Evolutionary conservation across 1,140 invertebrate species (phyloP).

Genomic region (Notospermus geniculatus): DNA sequence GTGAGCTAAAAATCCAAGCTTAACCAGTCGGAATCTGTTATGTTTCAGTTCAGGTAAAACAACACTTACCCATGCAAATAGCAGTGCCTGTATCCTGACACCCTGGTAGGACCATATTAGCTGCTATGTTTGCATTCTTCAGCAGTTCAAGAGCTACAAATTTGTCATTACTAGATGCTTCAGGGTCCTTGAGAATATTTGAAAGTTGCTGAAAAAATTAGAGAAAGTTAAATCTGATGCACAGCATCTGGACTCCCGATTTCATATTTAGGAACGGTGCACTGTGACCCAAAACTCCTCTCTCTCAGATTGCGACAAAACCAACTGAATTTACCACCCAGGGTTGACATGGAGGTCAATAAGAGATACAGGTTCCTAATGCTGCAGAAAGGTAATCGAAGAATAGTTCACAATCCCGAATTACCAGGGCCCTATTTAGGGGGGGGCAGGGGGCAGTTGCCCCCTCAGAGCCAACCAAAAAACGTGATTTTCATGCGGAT

Average conservation of each 20-base stretch:
- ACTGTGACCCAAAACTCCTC: neutral
- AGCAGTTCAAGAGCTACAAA: slow-evolving; percentile 57
- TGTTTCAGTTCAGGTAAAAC: no score
- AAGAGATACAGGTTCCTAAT: neutral
- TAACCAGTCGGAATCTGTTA: no score
- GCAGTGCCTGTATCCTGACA: slow-evolving; percentile 58
- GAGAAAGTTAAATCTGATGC: neutral
- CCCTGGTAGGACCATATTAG: slow-evolving; percentile 54
- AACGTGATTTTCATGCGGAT: no score
- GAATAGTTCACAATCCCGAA: no score
- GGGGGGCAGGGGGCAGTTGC: no score
- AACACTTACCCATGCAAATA: slow-evolving; percentile 53
- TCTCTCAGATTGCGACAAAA: no score
- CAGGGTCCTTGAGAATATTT: slow-evolving; percentile 54
- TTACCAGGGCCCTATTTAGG: no score
- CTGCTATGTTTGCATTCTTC: slow-evolving; percentile 57
- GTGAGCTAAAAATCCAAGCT: neutral
- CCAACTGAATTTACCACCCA: no score
- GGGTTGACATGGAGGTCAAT: no score
- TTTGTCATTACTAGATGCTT: slow-evolving; percentile 54
- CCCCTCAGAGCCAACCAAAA: no score
- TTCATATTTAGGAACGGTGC: neutral
- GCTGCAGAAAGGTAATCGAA: no score
- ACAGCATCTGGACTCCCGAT: neutral
- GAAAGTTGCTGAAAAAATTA: slow-evolving; percentile 45